phyloP scores from a whole-genome alignment of 2,888 invertebrate species.

The Drosophila subsilvestris region DNA sequence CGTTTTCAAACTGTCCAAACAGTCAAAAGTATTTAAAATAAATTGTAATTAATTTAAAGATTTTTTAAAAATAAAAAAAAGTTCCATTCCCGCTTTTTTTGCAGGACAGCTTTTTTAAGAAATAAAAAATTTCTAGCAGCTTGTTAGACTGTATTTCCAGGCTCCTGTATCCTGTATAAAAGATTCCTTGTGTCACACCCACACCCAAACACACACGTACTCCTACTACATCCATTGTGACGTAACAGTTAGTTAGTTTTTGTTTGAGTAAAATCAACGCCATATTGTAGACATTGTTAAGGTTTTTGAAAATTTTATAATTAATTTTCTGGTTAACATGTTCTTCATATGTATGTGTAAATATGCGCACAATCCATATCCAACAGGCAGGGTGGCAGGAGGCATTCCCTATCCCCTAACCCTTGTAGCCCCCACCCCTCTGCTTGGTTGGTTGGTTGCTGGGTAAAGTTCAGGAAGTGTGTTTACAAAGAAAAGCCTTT shows the following conservation, averaged over 20 bases:
- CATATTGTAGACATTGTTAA: conserved; percentile 80
- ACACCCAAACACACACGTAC: conserved; percentile 2
- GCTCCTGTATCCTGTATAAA: conserved; percentile 49
- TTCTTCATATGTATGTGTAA: conserved; percentile 77
- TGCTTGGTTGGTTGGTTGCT: conserved; percentile 52
- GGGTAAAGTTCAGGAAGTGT: conserved; percentile 78
- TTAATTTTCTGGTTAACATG: conserved; percentile 81
- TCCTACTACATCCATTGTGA: conserved; percentile 20
- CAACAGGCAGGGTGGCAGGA: conserved; percentile 42
- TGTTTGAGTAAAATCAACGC: conserved; percentile 79
- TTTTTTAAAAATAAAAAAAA: not conserved
- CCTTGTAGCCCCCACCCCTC: not conserved
- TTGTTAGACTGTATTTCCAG: conserved; percentile 13
- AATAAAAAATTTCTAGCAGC: not conserved
- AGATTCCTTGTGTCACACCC: conserved; percentile 28
- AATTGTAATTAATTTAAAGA: no score
- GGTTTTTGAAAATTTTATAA: conserved; percentile 80
- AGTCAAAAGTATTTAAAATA: not conserved
- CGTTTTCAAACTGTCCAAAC: no score
- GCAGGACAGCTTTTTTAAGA: not conserved
- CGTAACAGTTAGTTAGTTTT: conserved; percentile 67
- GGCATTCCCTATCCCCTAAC: not conserved
- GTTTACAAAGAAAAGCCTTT: conserved; percentile 79
- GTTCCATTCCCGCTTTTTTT: not conserved
- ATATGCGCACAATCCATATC: conserved; percentile 70